Evolutionary conservation across 2,113 vertebrate species (phyloP).

Genomic region (Neoarius graeffei): DNA sequence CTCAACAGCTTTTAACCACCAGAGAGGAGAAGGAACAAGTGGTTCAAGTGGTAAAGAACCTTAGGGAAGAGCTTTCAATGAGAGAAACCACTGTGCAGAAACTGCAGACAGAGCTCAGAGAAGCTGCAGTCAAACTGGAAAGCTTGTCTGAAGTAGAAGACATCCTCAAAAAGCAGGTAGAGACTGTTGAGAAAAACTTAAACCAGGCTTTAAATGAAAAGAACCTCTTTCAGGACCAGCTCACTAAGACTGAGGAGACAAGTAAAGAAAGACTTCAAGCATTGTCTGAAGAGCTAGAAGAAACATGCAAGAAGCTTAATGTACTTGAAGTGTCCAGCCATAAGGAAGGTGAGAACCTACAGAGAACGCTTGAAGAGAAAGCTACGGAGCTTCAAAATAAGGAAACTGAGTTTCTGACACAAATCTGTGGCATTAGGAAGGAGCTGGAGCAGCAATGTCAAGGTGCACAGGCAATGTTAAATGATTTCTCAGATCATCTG

Average conservation of each 20-base stretch:
- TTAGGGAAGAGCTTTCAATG: constrained; percentile 79
- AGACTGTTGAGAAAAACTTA: constrained; percentile 78
- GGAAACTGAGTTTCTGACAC: constrained; percentile 72
- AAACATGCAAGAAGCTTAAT: constrained; percentile 72
- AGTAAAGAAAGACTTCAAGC: constrained; percentile 69
- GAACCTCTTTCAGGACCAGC: constrained; percentile 73
- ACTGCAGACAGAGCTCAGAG: constrained; percentile 79
- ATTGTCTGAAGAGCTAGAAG: constrained; percentile 70
- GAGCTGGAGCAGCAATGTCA: constrained; percentile 73
- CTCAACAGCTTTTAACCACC: constrained; percentile 67
- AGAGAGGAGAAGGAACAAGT: constrained; percentile 75
- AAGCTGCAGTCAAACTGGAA: constrained; percentile 70
- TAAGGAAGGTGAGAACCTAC: constrained; percentile 74
- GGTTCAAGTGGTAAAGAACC: constrained; percentile 64
- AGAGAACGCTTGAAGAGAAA: constrained; percentile 75
- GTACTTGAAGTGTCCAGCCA: constrained; percentile 66
- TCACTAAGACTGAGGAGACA: constrained; percentile 72
- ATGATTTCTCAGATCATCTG: constrained; percentile 73
- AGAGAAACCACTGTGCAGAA: constrained; percentile 76
- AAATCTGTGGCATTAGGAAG: constrained; percentile 63
- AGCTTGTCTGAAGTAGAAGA: constrained; percentile 74
- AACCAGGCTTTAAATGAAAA: constrained; percentile 77
- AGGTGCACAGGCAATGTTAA: constrained; percentile 71
- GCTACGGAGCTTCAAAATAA: constrained; percentile 67
- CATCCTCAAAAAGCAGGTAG: constrained; percentile 76